These are phyloP conservation scores for Micromesistius poutassou DNA, from an alignment of 2,797 vertebrate species.

Conservation along the genomic window DNA sequence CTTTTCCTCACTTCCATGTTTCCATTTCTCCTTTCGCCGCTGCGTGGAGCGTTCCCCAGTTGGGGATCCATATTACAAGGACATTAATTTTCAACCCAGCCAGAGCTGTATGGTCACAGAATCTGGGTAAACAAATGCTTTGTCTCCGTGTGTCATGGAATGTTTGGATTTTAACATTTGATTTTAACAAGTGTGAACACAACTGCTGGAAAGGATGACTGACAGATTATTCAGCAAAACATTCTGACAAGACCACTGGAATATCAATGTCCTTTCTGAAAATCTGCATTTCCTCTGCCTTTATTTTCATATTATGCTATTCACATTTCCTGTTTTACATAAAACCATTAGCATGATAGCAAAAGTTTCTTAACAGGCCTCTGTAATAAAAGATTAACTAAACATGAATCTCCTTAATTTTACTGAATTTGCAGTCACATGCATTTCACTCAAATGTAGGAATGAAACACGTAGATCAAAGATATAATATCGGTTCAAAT, in stretches of 20 bases:
- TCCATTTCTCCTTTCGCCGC: slow-evolving; percentile 21
- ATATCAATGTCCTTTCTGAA: slow-evolving; percentile 58
- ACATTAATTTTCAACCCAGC: slow-evolving; percentile 40
- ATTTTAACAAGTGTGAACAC: slow-evolving; percentile 32
- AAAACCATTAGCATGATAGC: not conserved
- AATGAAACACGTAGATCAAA: too few species aligned
- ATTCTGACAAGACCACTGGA: slow-evolving; percentile 49
- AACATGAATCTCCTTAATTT: too few species aligned
- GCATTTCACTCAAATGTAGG: too few species aligned
- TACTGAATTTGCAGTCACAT: too few species aligned
- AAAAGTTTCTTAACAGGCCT: too few species aligned
- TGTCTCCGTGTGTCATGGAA: slow-evolving; percentile 45
- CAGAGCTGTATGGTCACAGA: slow-evolving; percentile 46
- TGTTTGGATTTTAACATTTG: slow-evolving; percentile 34
- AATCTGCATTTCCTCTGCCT: slow-evolving; percentile 48
- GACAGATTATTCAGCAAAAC: slow-evolving; percentile 48
- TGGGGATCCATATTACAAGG: slow-evolving; percentile 50
- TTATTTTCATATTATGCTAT: not conserved
- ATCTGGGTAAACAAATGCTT: slow-evolving; percentile 34
- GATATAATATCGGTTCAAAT: too few species aligned
- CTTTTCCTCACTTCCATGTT: slow-evolving; percentile 30
- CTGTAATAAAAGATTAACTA: too few species aligned
- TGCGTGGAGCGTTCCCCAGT: slow-evolving; percentile 38
- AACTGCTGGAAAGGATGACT: slow-evolving; percentile 46
- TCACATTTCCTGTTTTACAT: not conserved